Evolutionary conservation across 2,113 vertebrate species (phyloP).

Genomic region (Emydura subglobosa): DNA sequence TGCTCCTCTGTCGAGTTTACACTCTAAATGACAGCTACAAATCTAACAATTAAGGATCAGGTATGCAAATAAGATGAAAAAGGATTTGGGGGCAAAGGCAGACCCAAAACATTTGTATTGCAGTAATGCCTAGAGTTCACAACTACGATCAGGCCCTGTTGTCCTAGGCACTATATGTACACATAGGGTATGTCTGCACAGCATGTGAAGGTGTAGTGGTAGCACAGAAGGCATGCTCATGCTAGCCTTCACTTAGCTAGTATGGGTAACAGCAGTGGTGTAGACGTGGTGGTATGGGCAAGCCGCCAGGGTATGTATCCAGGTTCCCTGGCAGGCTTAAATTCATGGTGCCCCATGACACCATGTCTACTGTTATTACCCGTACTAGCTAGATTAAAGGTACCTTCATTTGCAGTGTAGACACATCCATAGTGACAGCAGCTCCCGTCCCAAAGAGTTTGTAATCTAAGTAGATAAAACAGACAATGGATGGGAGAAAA

Average conservation of each 20-base stretch:
- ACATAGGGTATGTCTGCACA: background rate
- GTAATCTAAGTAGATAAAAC: background rate
- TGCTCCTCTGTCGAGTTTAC: background rate
- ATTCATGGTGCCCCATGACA: background rate
- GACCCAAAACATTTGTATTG: background rate
- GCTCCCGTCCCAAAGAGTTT: background rate
- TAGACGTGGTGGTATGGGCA: background rate
- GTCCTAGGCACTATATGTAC: background rate
- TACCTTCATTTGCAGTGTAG: background rate
- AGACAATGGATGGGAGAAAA: background rate
- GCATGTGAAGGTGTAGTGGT: background rate
- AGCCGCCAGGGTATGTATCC: background rate
- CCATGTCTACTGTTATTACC: background rate
- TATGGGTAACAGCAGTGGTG: background rate
- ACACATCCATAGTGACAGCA: background rate
- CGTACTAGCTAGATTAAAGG: background rate
- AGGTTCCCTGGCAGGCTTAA: background rate
- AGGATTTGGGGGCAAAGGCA: slow-evolving; percentile 1
- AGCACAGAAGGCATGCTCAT: background rate
- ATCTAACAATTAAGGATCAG: background rate
- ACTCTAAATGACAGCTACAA: slow-evolving; percentile 7
- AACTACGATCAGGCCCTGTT: background rate
- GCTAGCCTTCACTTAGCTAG: background rate
- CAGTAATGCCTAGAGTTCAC: background rate
- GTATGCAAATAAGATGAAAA: background rate